These are phyloP conservation scores for Neuroterus valhalla DNA, from an alignment of 1,140 invertebrate genomes.

Conservation along the genomic window DNA sequence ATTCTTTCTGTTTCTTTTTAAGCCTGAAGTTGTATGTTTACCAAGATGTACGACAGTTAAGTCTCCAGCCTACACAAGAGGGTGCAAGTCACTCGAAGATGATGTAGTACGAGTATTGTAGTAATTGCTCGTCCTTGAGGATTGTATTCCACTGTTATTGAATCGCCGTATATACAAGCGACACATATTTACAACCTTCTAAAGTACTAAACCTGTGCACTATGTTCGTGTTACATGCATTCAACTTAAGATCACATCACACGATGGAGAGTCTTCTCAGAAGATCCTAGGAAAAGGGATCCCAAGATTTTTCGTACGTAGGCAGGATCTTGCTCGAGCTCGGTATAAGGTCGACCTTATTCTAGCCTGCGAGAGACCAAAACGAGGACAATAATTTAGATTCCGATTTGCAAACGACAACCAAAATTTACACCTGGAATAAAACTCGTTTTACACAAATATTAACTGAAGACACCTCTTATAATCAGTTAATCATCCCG, in stretches of 20 bases:
- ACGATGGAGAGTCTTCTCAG: slow-evolving; percentile 33
- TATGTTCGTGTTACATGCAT: background rate
- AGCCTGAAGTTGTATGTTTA: too few species aligned
- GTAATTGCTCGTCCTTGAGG: slow-evolving; percentile 43
- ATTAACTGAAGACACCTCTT: too few species aligned
- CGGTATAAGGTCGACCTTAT: background rate
- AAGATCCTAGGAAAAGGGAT: slow-evolving; percentile 40
- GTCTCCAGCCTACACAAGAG: too few species aligned
- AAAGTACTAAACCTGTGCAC: background rate
- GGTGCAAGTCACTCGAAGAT: slow-evolving; percentile 9
- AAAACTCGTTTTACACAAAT: too few species aligned
- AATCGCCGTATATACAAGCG: too few species aligned
- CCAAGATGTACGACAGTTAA: too few species aligned
- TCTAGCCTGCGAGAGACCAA: background rate
- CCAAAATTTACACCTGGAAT: too few species aligned
- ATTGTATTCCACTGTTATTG: slow-evolving; percentile 34
- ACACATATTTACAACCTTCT: too few species aligned
- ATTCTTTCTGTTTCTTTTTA: too few species aligned
- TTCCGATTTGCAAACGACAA: background rate
- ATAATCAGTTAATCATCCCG: too few species aligned
- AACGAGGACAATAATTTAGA: background rate
- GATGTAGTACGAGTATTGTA: slow-evolving; percentile 38
- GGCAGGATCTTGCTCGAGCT: background rate
- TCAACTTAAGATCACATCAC: slow-evolving; percentile 14
- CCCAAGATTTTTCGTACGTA: slow-evolving; percentile 7